Conservation (phyloP, 2,113 vertebrate species). For the Corapipo altera region DNA sequence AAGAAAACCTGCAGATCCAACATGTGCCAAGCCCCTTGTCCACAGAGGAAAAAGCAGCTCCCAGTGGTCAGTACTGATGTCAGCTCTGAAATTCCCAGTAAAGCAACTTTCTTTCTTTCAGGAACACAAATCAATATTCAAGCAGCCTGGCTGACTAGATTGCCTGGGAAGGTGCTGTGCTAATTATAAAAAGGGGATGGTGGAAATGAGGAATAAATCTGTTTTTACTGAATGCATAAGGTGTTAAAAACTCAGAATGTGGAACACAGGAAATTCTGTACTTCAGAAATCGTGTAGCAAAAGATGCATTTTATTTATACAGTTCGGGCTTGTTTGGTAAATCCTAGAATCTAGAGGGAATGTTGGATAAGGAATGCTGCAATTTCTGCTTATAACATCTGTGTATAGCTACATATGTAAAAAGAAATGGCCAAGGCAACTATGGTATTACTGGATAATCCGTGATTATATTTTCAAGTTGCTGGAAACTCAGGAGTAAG, state of each 20-base stretch:
- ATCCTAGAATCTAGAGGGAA: neutral
- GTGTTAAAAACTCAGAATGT: neutral
- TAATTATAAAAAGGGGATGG: neutral
- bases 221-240: neutral
- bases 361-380: neutral
- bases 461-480: neutral
- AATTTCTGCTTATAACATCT: neutral
- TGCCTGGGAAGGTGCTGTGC: neutral
- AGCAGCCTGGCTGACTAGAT: neutral
- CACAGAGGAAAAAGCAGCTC: neutral
- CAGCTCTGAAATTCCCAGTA: neutral
- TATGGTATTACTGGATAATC: neutral
- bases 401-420: accelerated
- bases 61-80: neutral
- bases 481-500: neutral
- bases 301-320: neutral
- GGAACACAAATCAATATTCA: neutral
- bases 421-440: neutral
- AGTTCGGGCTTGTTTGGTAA: neutral
- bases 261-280: neutral
- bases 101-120: neutral
- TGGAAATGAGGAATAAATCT: neutral
- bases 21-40: neutral
- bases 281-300: neutral
- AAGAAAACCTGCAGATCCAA: neutral